phyloP scores from a whole-genome alignment of 2,888 invertebrate genomes.

The Diarsia rubi region DNA sequence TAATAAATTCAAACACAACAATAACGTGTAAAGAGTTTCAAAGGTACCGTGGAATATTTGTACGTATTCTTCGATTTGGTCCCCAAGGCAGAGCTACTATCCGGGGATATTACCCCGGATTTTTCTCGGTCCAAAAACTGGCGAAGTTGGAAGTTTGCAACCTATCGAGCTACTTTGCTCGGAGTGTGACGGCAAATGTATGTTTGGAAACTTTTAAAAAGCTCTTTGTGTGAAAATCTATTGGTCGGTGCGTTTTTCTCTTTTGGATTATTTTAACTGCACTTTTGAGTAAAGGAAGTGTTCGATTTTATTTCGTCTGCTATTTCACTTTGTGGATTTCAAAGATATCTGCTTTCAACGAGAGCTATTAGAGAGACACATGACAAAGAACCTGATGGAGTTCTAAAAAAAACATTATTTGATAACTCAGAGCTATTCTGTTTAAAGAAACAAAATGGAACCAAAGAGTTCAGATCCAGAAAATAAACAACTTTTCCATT shows the following conservation, averaged over 20 bases:
- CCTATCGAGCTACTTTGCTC: constrained; percentile 69
- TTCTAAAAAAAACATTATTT: neutral
- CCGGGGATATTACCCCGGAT: constrained; percentile 72
- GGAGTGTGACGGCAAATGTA: constrained; percentile 67
- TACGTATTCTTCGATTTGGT: constrained; percentile 49
- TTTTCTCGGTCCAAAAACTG: constrained; percentile 69
- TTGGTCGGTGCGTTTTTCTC: constrained; percentile 54
- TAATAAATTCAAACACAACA: constrained; percentile 55
- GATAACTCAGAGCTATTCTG: neutral
- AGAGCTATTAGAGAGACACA: neutral
- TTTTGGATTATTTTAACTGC: constrained; percentile 63
- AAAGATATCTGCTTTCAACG: constrained; percentile 17
- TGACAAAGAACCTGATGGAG: neutral
- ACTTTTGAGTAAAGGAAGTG: constrained; percentile 46
- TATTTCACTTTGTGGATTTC: constrained; percentile 32
- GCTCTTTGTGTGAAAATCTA: constrained; percentile 65
- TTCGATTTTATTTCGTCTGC: constrained; percentile 30
- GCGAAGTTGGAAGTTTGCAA: constrained; percentile 71
- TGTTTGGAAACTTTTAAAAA: constrained; percentile 67
- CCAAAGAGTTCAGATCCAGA: neutral
- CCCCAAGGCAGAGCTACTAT: constrained; percentile 68
- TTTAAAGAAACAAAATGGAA: neutral
- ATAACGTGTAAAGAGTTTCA: constrained; percentile 46
- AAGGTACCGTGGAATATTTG: constrained; percentile 51
- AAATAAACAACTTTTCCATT: constrained; percentile 23